phyloP scores from a whole-genome alignment of 64 coral and sea anemone genomes.

The Astreopora myriophthalma region DNA sequence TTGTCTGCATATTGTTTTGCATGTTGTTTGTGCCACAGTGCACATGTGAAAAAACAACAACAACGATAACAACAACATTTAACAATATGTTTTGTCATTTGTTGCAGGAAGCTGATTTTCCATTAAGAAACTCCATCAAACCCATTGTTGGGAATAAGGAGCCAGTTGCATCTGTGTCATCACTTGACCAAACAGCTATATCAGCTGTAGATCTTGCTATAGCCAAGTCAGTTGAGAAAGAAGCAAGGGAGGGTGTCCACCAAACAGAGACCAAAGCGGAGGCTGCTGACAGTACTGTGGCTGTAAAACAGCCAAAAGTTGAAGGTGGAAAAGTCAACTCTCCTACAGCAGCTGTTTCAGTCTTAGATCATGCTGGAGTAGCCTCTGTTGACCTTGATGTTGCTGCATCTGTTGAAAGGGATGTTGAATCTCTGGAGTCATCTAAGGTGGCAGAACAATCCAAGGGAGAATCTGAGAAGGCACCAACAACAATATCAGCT shows the following conservation, averaged over 20 bases:
- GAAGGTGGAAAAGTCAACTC: background rate
- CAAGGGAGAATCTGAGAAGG: background rate
- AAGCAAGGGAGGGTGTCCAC: background rate
- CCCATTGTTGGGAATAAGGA: background rate
- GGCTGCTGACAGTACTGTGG: background rate
- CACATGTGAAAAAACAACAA: too few relatives aligned
- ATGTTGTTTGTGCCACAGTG: too few relatives aligned
- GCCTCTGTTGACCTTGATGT: slow-evolving; percentile 94
- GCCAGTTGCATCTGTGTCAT: slow-evolving; percentile 69
- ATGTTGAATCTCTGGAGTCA: background rate
- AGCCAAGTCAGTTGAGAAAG: slow-evolving; percentile 59
- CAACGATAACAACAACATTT: too few relatives aligned
- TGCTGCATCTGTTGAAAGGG: slow-evolving; percentile 84
- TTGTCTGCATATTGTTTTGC: too few relatives aligned
- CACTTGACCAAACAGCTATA: slow-evolving; percentile 70
- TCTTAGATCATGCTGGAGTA: slow-evolving; percentile 84
- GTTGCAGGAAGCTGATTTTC: background rate
- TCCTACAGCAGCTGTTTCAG: slow-evolving; percentile 74
- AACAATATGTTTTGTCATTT: too few relatives aligned
- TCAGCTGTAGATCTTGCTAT: slow-evolving; percentile 77
- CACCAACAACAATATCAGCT: too few relatives aligned
- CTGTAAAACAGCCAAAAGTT: slow-evolving; percentile 6
- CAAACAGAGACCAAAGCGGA: background rate
- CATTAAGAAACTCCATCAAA: background rate
- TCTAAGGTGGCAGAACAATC: background rate